Percentiles rank a stretch among this genome's conserved stretches.
phyloP scores from a whole-genome alignment of 2,888 invertebrate genomes.

The Noctua pronuba region DNA sequence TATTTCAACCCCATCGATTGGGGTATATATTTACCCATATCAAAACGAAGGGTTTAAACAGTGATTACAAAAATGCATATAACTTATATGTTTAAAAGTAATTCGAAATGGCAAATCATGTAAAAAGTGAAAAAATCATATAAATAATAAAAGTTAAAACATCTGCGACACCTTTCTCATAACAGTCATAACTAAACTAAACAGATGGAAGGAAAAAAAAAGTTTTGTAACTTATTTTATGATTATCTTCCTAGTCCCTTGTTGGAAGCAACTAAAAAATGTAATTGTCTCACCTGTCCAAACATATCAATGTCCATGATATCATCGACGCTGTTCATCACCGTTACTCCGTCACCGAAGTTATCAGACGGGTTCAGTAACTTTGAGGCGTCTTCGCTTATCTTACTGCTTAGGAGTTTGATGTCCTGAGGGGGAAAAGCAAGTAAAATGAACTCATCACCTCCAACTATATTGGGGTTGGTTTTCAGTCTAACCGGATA shows the following conservation, averaged over 20 bases:
- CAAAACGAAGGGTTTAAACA: too few species aligned
- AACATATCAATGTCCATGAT: conserved; percentile 76
- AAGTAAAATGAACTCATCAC: background rate
- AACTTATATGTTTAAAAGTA: too few species aligned
- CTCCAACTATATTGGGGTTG: background rate
- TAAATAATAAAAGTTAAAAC: too few species aligned
- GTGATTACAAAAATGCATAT: too few species aligned
- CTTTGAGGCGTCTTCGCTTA: conserved; percentile 69
- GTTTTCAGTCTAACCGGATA: too few species aligned
- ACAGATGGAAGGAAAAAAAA: too few species aligned
- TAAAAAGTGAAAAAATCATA: too few species aligned
- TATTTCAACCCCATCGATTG: too few species aligned
- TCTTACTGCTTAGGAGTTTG: conserved; percentile 70
- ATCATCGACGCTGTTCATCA: conserved; percentile 67
- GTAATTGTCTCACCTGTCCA: conserved; percentile 68
- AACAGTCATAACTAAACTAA: too few species aligned
- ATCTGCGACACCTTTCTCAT: too few species aligned
- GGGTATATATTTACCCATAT: too few species aligned
- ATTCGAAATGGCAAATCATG: too few species aligned
- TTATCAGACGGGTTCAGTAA: conserved; percentile 66
- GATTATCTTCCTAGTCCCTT: rapidly evolving
- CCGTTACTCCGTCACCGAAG: conserved; percentile 56
- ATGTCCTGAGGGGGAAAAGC: conserved; percentile 67
- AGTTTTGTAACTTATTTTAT: background rate
- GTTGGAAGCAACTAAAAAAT: background rate